Base-by-base conservation (phyloP, 2,888 invertebrate species). In the Stenurella melanura region DNA sequence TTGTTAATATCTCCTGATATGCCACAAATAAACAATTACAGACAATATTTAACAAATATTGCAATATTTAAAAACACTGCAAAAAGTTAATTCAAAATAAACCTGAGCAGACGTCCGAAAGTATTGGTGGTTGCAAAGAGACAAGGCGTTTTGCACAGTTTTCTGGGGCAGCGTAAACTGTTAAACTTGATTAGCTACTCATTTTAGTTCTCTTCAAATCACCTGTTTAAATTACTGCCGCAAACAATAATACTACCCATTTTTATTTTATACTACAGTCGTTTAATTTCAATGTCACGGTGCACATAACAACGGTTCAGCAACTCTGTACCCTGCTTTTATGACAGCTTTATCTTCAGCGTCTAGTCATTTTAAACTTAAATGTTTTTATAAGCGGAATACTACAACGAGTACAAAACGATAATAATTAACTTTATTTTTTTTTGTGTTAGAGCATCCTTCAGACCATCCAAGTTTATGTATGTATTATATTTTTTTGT, bases 401-500 rank as follows among this genome's bases (percentile, higher is more conserved):
- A 50, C 12, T 50, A n/a, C 50, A n/a, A 50, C 50, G 50, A 50
- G n/a, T 50, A 50, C 50, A 34, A 18, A 30, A 63, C 61, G 61
- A 34, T 63, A 34, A 12, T 34, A 17, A 63, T 63, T 63, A 63
- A 63, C 30, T 63, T 63, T 10, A 17, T 63, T 63, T 63, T 34
- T n/a, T 17, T 63, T n/a, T 34, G n/a, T 30, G 17, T 63, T 63
- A 30, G 34, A 63, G 17, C 34, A 63, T 63, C 61, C 17, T 63
- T 63, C 61, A 7, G 18, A 30, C n/a, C n/a, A 18, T 64, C 15
- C 34, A 19, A 18, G 34, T 66, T n/a, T 66, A 50, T 66, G 66
- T 42, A 42, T 66, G 50, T 38, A 66, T 50, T 50, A 38, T 66
- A 17, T 54, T 68, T 68, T 68, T 56, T 68, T 34, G 17, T 57